phyloP scores from a whole-genome alignment of 2,888 invertebrate genomes.

The Limnephilus lunatus region DNA sequence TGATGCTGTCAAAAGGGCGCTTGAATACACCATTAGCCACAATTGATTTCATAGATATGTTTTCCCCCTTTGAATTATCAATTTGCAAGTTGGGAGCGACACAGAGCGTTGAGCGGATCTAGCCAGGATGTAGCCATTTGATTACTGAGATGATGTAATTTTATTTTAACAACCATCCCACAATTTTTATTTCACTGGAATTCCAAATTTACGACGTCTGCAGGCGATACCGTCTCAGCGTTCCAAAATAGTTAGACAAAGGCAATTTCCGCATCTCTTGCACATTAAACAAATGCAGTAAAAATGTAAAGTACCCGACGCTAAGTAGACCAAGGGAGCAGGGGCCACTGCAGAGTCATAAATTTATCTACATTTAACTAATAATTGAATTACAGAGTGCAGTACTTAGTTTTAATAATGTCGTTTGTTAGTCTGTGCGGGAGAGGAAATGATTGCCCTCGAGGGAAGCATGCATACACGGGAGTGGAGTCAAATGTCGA shows the following conservation, averaged over 20 bases:
- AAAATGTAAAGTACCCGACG: neutral
- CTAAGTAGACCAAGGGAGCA: neutral
- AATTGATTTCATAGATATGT: too few relatives aligned
- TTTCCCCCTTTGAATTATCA: too few relatives aligned
- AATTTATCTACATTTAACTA: neutral
- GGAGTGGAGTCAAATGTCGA: neutral
- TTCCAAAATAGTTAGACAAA: neutral
- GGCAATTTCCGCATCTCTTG: neutral
- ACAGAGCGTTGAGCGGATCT: too few relatives aligned
- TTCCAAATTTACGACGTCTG: neutral
- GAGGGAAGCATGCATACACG: neutral
- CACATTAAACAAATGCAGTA: neutral
- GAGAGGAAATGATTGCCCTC: neutral
- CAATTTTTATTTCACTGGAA: neutral
- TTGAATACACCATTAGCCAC: too few relatives aligned
- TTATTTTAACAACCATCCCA: neutral
- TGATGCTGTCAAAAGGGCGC: too few relatives aligned
- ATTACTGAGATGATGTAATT: neutral
- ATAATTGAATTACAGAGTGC: neutral
- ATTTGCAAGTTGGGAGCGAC: too few relatives aligned
- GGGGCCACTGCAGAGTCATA: neutral
- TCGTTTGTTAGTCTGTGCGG: neutral
- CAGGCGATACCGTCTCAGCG: neutral
- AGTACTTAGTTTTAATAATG: neutral
- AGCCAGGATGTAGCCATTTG: too few relatives aligned